Evolutionary conservation across 2,888 invertebrate species (phyloP).

Genomic region (Aspidiotus destructor): DNA sequence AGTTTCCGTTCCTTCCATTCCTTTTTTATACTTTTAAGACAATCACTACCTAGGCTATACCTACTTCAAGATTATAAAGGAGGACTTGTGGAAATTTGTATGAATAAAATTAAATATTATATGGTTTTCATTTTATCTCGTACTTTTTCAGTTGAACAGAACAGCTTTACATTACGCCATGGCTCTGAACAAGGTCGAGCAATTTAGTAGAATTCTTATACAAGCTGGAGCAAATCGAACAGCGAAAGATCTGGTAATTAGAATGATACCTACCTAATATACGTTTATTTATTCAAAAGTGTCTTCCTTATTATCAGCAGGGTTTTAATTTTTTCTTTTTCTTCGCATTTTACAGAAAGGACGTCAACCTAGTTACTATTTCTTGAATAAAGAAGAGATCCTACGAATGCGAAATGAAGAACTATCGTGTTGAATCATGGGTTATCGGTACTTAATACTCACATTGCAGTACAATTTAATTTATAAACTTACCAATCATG

Average conservation of each 20-base stretch:
- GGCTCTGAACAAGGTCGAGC: slow-evolving; percentile 76
- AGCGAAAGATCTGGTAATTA: slow-evolving; percentile 59
- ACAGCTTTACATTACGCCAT: slow-evolving; percentile 83
- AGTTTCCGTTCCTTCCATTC: no score
- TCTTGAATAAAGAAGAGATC: slow-evolving; percentile 84
- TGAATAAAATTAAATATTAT: no score
- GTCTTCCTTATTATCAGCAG: slow-evolving; percentile 3
- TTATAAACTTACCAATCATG: background rate
- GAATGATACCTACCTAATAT: background rate
- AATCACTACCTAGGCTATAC: no score
- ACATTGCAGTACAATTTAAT: background rate
- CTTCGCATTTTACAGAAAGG: slow-evolving; percentile 51
- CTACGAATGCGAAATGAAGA: slow-evolving; percentile 75
- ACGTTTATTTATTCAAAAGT: background rate
- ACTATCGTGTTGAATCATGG: slow-evolving; percentile 41
- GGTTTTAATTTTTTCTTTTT: background rate
- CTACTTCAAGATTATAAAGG: no score
- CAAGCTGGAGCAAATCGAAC: slow-evolving; percentile 73
- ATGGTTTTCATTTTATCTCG: background rate
- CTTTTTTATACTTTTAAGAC: no score
- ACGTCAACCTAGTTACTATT: slow-evolving; percentile 81
- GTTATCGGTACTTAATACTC: background rate
- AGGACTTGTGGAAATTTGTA: no score
- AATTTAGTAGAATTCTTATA: slow-evolving; percentile 67
- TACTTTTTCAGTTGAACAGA: slow-evolving; percentile 61